Percentiles rank a stretch among this genome's conserved stretches.
phyloP scores from a whole-genome alignment of 1,140 invertebrate species.

The Philopotamus ludificatus region DNA sequence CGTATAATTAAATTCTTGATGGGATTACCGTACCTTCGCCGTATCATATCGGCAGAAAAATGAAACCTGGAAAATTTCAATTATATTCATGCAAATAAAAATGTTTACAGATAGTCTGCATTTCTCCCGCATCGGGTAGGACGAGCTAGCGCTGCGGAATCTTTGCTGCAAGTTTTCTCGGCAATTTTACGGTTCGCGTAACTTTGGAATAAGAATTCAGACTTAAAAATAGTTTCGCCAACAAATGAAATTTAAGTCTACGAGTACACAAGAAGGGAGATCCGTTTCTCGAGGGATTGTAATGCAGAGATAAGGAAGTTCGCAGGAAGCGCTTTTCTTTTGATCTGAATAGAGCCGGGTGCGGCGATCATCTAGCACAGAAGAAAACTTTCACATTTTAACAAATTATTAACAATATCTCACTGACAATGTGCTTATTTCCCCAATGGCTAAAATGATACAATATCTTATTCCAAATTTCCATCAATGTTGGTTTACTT shows the following conservation, averaged over 20 bases:
- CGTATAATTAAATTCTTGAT: slow-evolving; percentile 5
- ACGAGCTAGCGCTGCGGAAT: too few species aligned
- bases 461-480: too few species aligned
- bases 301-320: background rate
- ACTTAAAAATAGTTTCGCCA: slow-evolving; percentile 13
- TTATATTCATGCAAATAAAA: too few species aligned
- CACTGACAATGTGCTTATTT: background rate
- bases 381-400: background rate
- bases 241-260: slow-evolving; percentile 6
- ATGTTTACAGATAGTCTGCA: too few species aligned
- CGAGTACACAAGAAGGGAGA: background rate
- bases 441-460: too few species aligned
- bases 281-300: background rate
- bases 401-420: background rate
- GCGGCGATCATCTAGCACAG: background rate
- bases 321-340: background rate
- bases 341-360: background rate
- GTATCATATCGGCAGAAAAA: too few species aligned
- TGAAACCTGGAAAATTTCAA: too few species aligned
- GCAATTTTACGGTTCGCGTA: background rate
- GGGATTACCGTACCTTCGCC: too few species aligned
- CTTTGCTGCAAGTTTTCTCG: background rate
- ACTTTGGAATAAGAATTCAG: background rate
- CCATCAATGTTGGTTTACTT: too few species aligned
- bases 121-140: too few species aligned